Evolutionary conservation across 2,797 vertebrate species (phyloP).

Genomic region (Gobionotothen gibberifrons): DNA sequence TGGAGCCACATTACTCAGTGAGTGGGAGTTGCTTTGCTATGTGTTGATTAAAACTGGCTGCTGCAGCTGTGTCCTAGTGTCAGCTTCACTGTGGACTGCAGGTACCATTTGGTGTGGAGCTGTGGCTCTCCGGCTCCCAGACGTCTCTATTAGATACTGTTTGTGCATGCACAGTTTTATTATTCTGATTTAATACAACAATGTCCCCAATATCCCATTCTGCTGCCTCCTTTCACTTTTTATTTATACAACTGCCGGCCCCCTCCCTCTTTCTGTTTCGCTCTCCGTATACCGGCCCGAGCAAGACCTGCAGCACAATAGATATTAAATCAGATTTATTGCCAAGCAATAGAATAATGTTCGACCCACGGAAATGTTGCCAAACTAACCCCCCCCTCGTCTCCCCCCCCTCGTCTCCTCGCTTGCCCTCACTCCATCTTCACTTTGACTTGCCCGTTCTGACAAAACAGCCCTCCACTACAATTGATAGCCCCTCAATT

Average conservation of each 20-base stretch:
- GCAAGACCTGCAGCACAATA: conserved; percentile 69
- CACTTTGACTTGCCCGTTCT: conserved; percentile 42
- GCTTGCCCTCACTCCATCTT: conserved; percentile 54
- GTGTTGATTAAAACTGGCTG: conserved; percentile 80
- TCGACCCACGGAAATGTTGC: conserved; percentile 68
- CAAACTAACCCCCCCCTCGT: conserved; percentile 45
- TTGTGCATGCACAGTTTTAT: conserved; percentile 81
- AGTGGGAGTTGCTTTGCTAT: conserved; percentile 60
- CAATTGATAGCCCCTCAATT: conserved; percentile 82
- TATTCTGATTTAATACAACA: conserved; percentile 86
- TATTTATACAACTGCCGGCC: conserved; percentile 73
- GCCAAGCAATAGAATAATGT: conserved; percentile 71
- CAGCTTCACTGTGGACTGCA: conserved; percentile 46
- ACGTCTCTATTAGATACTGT: conserved; percentile 80
- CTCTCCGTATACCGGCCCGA: conserved; percentile 19
- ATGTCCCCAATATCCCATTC: conserved; percentile 77
- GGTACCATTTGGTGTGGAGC: conserved; percentile 42
- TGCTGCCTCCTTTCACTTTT: conserved; percentile 81
- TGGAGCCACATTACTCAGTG: conserved; percentile 65
- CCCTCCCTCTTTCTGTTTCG: conserved; percentile 2
- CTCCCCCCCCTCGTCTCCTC: conserved; percentile 8
- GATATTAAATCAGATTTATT: conserved; percentile 85
- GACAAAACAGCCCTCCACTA: conserved; percentile 61
- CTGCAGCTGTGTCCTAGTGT: conserved; percentile 78
- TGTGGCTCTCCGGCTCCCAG: conserved; percentile 51